Conservation (phyloP, 1,140 invertebrate genomes). For the Chironomus striatipennis region DNA sequence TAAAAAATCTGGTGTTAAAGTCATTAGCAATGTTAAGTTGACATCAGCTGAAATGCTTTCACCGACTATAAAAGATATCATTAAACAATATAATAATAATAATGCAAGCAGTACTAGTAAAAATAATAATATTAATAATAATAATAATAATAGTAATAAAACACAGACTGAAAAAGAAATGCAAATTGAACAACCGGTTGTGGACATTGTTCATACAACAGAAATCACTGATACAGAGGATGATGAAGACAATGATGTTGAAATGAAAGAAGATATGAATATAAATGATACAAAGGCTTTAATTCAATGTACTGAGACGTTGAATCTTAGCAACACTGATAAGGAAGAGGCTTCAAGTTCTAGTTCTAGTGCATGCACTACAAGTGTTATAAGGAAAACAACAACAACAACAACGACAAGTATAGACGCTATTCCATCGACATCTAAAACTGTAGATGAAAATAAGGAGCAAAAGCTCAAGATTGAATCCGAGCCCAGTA, state of each 20-base stretch:
- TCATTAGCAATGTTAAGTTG: conserved; percentile 5
- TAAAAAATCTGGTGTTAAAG: conserved; percentile 17
- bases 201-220: neutral
- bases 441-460: neutral
- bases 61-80: neutral
- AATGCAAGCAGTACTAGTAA: neutral
- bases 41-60: conserved; percentile 17
- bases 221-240: conserved; percentile 26
- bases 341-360: neutral
- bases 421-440: neutral
- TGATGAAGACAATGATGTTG: conserved; percentile 22
- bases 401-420: neutral
- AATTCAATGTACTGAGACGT: conserved; percentile 12
- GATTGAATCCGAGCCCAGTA: neutral
- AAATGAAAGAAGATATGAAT: neutral
- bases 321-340: neutral
- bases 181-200: neutral
- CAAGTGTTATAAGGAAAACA: conserved; percentile 16
- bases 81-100: conserved; percentile 17
- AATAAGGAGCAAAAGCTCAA: neutral
- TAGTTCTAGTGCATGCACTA: neutral
- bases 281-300: neutral
- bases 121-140: too few relatives aligned
- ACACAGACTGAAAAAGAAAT: conserved; percentile 7
- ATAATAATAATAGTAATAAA: neutral